Evolutionary conservation across 2,797 vertebrate species (phyloP).

Genomic region (Petrocephalus schoutedeni): DNA sequence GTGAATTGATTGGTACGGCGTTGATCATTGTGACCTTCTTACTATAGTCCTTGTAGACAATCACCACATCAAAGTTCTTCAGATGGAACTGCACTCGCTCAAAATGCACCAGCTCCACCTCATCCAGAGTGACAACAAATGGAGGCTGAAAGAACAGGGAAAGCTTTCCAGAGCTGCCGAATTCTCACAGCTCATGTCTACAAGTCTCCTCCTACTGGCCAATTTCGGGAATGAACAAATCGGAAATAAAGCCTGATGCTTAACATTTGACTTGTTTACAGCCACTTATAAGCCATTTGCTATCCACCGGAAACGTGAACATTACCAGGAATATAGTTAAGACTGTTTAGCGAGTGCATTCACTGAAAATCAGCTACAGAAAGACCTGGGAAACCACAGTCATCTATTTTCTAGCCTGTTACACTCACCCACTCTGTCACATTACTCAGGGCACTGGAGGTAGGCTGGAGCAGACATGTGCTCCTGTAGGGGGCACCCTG

Average conservation of each 20-base stretch:
- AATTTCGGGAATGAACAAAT: not conserved
- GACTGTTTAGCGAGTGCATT: not conserved
- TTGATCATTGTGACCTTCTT: constrained; percentile 97
- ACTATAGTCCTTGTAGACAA: constrained; percentile 93
- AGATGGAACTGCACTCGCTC: constrained; percentile 93
- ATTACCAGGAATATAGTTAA: not conserved
- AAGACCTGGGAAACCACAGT: not conserved
- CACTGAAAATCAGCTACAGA: not conserved
- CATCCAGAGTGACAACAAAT: constrained; percentile 87
- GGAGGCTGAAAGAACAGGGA: constrained; percentile 65
- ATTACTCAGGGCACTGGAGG: constrained; percentile 84
- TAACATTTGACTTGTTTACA: not conserved
- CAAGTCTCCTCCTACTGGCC: not conserved
- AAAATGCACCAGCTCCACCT: constrained; percentile 92
- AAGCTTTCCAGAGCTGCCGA: not conserved
- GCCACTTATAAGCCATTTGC: not conserved
- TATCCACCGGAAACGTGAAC: not conserved
- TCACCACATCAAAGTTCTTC: constrained; percentile 93
- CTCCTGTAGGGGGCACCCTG: constrained; percentile 92
- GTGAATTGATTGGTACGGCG: constrained; percentile 87
- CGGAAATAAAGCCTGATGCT: not conserved
- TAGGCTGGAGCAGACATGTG: constrained; percentile 85
- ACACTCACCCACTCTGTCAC: constrained; percentile 86
- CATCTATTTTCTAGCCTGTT: not conserved
- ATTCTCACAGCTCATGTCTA: not conserved